phyloP scores from a whole-genome alignment of 1,140 invertebrate genomes.

The Dendrolimus punctatus region DNA sequence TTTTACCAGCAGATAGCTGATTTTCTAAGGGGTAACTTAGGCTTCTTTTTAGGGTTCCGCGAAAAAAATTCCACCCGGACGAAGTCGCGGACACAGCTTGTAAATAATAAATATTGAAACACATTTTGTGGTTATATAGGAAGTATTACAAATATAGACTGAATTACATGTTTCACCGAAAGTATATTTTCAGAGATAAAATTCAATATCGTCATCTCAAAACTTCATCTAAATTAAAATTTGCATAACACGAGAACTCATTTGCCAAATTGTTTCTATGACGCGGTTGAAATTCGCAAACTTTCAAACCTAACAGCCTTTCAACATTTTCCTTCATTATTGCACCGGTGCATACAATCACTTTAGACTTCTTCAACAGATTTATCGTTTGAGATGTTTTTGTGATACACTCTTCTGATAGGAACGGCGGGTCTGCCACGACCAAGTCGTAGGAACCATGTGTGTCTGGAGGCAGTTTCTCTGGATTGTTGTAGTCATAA shows the following conservation, averaged over 20 bases:
- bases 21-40: too few relatives aligned
- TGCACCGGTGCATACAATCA: constrained; percentile 92
- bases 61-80: too few relatives aligned
- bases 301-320: constrained; percentile 77
- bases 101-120: too few relatives aligned
- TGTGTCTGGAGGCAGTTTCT: constrained; percentile 77
- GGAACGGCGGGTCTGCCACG: constrained; percentile 94
- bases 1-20: too few relatives aligned
- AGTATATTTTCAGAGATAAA: background rate
- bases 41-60: too few relatives aligned
- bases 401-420: constrained; percentile 92
- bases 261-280: constrained; percentile 94
- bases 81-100: too few relatives aligned
- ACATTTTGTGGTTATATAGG: too few relatives aligned
- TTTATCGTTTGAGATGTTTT: constrained; percentile 88
- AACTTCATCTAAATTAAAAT: constrained; percentile 81
- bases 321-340: constrained; percentile 82
- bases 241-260: constrained; percentile 92
- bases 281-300: constrained; percentile 82
- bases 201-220: constrained; percentile 27
- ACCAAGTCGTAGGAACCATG: constrained; percentile 85
- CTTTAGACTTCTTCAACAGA: constrained; percentile 83
- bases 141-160: background rate
- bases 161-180: background rate
- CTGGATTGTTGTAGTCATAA: constrained; percentile 92